A percentile compares a stretch with the other conserved stretches of the same genome.
Conservation (phyloP, 2,888 invertebrate genomes). For the Magallana nippona region DNA sequence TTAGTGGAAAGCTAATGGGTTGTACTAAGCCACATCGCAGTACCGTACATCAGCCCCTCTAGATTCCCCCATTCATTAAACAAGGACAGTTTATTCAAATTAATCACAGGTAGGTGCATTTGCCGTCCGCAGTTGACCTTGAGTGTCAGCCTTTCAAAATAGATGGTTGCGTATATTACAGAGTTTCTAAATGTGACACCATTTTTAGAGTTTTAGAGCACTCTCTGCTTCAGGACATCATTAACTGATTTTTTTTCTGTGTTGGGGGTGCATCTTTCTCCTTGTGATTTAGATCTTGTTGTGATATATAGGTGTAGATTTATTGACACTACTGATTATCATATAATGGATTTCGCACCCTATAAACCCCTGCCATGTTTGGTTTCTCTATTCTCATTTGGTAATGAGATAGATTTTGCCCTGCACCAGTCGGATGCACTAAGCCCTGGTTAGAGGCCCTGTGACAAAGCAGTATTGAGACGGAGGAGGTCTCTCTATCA, state of each 20-base stretch:
- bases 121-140: conserved; percentile 14
- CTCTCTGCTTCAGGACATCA: background rate
- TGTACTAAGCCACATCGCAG: background rate
- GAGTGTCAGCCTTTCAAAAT: background rate
- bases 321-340: background rate
- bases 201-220: background rate
- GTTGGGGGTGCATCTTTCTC: conserved; percentile 27
- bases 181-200: conserved; percentile 15
- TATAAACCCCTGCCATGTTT: conserved; percentile 6
- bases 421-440: background rate
- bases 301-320: conserved; percentile 1
- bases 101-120: conserved; percentile 9
- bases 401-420: background rate
- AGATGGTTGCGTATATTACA: background rate
- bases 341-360: conserved; percentile 21
- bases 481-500: background rate
- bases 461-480: conserved; percentile 29
- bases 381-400: background rate
- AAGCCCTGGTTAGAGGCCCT: background rate
- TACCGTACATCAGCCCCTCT: background rate
- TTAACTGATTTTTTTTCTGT: conserved; percentile 5
- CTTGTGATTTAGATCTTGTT: conserved; percentile 23
- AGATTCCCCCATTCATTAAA: background rate
- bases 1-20: background rate
- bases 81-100: conserved; percentile 19